Evolutionary conservation across 2,888 invertebrate genomes (phyloP), one percentile per base, ranked within the genome.

Genomic region (Eueremaeus valkanovi): DNA sequence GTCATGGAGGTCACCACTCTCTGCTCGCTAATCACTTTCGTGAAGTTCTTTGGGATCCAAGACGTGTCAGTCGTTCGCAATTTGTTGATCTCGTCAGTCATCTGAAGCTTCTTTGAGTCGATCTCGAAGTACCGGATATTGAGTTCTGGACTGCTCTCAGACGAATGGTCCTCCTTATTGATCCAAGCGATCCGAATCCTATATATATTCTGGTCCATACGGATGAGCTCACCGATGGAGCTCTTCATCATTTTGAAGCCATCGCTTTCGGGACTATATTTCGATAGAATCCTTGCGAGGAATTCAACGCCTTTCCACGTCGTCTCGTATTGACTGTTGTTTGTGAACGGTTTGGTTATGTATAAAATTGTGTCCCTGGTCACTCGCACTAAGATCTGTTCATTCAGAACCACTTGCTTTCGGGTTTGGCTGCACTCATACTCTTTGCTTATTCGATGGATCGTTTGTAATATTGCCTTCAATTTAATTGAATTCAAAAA

Each of bases 251-350:
- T 36, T 27, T 51, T 45, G 27, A 24, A 77, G 55, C 70, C 68
- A 63, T 79, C 78, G 13, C 73, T 73, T n/a, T 74, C 73, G 2
- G 79, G 74, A 27, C 74, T 73, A 55, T 78, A 78, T 13, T 76
- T 76, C 36, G 75, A 76, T 18, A 92, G 85, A 78, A 92, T 86
- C 78, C 88, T 88, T 63, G 92, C 91, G 5, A 91, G 89, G 80
- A 92, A 87, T 82, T 92, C 92, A 58, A 90, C 89, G 81, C 73
- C 61, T 51, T 55, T 72, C 58, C 58, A 31, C 6, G 72, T 72
- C 24, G 55, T 51, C 33, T 40, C 33, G 61, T 21, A 75, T 61
- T 49, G 72, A 31, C 33, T 58, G 45, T 75, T 73, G 18, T 72
- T 63, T 24, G 36, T 75, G 1, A 75, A 72, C 24, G 72, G 40